Evolutionary conservation across 2,113 vertebrate species (phyloP).

Genomic region (Stigmatopora nigra): DNA sequence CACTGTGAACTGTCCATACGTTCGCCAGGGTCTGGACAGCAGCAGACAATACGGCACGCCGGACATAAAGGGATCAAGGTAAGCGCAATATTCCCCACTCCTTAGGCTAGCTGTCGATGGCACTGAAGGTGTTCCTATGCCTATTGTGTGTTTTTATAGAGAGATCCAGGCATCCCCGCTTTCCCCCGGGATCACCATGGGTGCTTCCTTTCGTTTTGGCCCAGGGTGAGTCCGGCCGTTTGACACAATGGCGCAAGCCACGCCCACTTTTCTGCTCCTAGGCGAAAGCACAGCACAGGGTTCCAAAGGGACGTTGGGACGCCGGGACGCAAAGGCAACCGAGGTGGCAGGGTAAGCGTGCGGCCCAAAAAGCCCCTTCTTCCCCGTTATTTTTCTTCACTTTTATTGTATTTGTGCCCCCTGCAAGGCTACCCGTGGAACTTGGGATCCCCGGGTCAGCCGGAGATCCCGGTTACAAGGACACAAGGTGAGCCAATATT

Average conservation of each 20-base stretch:
- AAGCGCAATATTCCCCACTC: background rate
- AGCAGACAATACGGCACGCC: constrained; percentile 36
- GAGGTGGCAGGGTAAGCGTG: constrained; percentile 71
- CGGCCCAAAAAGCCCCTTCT: rapidly evolving
- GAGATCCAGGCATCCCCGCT: constrained; percentile 76
- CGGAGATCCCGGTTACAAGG: constrained; percentile 74
- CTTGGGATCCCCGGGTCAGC: constrained; percentile 61
- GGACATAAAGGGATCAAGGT: constrained; percentile 43
- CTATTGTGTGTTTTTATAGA: constrained; percentile 57
- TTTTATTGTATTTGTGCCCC: background rate
- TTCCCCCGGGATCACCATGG: constrained; percentile 75
- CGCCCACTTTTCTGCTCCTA: background rate
- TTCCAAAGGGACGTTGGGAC: constrained; percentile 51
- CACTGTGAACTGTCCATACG: background rate
- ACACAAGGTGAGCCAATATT: constrained; percentile 61
- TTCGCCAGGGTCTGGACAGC: constrained; percentile 51
- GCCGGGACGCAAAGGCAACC: constrained; percentile 72
- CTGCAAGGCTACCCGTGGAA: constrained; percentile 73
- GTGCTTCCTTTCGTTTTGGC: background rate
- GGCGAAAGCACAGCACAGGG: constrained; percentile 72
- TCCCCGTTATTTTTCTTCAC: background rate
- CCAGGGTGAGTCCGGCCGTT: background rate
- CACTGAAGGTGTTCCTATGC: background rate
- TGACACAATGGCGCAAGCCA: background rate
- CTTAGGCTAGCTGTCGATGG: no score